Evolutionary conservation across 2,888 invertebrate species (phyloP).

Genomic region (Ptychoptera albimana): DNA sequence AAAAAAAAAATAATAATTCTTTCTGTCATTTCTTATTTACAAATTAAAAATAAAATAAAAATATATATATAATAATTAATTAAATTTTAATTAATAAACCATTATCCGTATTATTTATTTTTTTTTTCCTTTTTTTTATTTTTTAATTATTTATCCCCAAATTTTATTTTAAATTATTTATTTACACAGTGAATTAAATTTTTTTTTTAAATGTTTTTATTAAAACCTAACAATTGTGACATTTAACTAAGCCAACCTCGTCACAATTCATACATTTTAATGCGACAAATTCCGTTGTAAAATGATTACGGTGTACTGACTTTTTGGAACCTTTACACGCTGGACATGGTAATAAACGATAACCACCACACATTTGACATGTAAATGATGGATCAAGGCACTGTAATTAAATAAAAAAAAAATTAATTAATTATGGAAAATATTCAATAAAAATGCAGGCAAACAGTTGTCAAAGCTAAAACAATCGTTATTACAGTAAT

Average conservation of each 20-base stretch:
- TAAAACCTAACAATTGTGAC: slow-evolving; percentile 74
- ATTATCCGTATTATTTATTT: too few relatives aligned
- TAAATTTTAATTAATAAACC: too few relatives aligned
- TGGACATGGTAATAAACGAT: slow-evolving; percentile 75
- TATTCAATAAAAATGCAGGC: background rate
- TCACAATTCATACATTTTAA: slow-evolving; percentile 92
- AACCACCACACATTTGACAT: slow-evolving; percentile 84
- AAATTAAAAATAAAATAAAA: too few relatives aligned
- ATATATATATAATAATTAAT: too few relatives aligned
- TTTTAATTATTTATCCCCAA: too few relatives aligned
- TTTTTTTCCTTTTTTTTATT: too few relatives aligned
- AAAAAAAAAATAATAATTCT: too few relatives aligned
- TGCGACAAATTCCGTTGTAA: slow-evolving; percentile 85
- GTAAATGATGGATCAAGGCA: slow-evolving; percentile 63
- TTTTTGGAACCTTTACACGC: slow-evolving; percentile 94
- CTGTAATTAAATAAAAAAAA: slow-evolving; percentile 36
- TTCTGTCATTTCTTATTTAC: too few relatives aligned
- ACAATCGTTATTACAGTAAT: too few relatives aligned
- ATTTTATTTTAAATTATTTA: too few relatives aligned
- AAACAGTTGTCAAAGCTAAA: too few relatives aligned
- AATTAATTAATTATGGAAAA: background rate
- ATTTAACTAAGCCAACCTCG: slow-evolving; percentile 82
- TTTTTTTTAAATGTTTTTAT: slow-evolving; percentile 13
- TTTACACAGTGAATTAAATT: background rate
- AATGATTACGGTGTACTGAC: slow-evolving; percentile 84